A percentile compares a stretch with the other conserved stretches of the same genome.
Evolutionary conservation across 2,113 vertebrate genomes (phyloP).

Genomic region (Steatornis caripensis): DNA sequence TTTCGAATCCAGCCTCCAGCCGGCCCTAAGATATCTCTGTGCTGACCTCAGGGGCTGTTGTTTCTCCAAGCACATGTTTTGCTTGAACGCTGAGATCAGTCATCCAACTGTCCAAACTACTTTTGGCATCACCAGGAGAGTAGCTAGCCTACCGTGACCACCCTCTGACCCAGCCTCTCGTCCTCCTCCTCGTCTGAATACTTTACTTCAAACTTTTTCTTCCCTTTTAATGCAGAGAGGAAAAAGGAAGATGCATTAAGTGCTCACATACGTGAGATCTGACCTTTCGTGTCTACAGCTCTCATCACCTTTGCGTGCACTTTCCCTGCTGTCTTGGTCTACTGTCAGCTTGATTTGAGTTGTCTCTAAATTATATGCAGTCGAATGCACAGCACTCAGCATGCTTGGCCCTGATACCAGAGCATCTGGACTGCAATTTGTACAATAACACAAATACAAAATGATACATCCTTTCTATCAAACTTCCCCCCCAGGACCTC

Average conservation of each 20-base stretch:
- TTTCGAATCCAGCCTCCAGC: not conserved
- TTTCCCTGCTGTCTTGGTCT: not conserved
- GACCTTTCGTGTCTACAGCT: not conserved
- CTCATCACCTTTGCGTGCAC: not conserved
- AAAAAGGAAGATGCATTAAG: not conserved
- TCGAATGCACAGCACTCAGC: not conserved
- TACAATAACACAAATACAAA: not conserved
- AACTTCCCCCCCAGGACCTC: not conserved
- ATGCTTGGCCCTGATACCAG: fast-evolving
- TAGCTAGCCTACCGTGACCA: not conserved
- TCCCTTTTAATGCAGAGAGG: not conserved
- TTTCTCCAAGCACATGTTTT: not conserved
- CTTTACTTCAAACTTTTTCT: not conserved
- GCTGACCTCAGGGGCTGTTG: not conserved
- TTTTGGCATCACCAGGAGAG: not conserved
- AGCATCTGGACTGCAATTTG: conserved; percentile 23
- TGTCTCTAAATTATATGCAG: not conserved
- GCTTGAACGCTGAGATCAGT: not conserved
- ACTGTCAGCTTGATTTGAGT: not conserved
- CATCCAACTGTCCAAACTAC: not conserved
- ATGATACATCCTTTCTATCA: conserved; percentile 11
- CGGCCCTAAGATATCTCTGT: not conserved
- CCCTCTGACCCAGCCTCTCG: not conserved
- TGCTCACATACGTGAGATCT: not conserved
- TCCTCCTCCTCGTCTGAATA: not conserved